phyloP scores from a whole-genome alignment of 2,113 vertebrate species.

The Ameiurus melas region DNA sequence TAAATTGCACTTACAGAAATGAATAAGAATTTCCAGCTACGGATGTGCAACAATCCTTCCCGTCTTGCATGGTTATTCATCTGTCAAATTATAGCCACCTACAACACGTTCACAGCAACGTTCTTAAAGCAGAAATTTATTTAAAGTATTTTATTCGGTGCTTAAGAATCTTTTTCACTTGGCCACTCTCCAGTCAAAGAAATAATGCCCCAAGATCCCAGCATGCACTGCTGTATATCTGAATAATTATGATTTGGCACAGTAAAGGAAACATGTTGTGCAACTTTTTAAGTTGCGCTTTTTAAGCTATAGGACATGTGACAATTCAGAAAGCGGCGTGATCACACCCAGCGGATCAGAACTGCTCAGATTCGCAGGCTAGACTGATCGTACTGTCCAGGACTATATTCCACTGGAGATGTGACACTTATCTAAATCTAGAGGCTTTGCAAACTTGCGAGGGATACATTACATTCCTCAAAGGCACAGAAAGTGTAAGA shows the following conservation, averaged over 20 bases:
- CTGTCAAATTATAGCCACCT: neutral
- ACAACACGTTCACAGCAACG: neutral
- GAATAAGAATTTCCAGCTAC: neutral
- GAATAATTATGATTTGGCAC: slow-evolving; percentile 40
- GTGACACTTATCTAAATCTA: too few relatives aligned
- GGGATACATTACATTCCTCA: too few relatives aligned
- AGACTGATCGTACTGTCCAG: too few relatives aligned
- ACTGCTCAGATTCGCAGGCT: too few relatives aligned
- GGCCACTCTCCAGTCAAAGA: neutral
- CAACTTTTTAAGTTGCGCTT: neutral
- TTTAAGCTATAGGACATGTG: too few relatives aligned
- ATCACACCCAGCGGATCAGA: too few relatives aligned
- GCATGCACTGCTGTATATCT: slow-evolving; percentile 33
- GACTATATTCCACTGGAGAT: too few relatives aligned
- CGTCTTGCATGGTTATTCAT: neutral
- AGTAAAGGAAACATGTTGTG: slow-evolving; percentile 8
- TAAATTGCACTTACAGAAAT: neutral
- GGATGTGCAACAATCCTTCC: neutral
- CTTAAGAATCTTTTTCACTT: neutral
- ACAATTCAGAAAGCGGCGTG: too few relatives aligned
- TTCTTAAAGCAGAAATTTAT: neutral
- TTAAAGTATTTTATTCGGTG: slow-evolving; percentile 18
- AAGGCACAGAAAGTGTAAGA: too few relatives aligned
- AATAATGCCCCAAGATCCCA: slow-evolving; percentile 25
- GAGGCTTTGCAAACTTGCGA: too few relatives aligned